A percentile compares a stretch with the other conserved stretches of the same genome.
phyloP scores from a whole-genome alignment of 53 echinoderm and acorn worm species.

The Arbacia lixula region DNA sequence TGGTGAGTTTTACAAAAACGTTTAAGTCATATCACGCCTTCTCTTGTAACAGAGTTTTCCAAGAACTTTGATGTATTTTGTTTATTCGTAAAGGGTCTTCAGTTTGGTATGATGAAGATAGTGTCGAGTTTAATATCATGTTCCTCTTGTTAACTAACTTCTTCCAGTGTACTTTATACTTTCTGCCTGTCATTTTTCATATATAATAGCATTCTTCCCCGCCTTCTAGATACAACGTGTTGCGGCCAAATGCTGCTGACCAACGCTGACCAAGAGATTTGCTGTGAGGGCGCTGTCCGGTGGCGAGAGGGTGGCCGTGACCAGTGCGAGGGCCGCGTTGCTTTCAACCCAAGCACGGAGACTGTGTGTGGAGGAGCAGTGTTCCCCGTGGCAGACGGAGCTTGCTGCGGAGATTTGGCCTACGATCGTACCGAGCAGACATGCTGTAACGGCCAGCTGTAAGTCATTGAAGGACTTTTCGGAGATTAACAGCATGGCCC shows the following conservation, averaged over 20 bases:
- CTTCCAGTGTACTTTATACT: no score
- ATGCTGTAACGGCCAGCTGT: conserved; percentile 71
- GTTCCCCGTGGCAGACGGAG: conserved; percentile 40
- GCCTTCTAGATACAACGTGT: conserved; percentile 63
- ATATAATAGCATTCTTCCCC: no score
- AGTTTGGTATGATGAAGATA: no score
- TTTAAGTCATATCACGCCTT: no score
- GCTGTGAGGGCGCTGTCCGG: conserved; percentile 74
- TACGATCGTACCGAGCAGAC: conserved; percentile 51
- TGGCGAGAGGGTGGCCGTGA: conserved; percentile 49
- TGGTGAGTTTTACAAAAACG: no score
- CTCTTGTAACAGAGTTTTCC: no score
- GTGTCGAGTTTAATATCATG: no score
- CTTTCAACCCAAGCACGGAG: conserved; percentile 63
- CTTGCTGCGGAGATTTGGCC: conserved; percentile 67
- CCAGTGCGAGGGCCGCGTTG: conserved; percentile 64
- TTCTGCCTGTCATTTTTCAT: no score
- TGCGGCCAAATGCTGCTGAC: conserved; percentile 57
- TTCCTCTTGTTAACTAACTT: no score
- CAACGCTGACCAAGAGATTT: conserved; percentile 32
- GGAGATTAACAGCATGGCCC: not conserved
- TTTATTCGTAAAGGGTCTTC: no score
- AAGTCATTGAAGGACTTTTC: no score
- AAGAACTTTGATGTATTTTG: no score
- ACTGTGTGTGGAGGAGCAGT: conserved; percentile 69